phyloP scores from a whole-genome alignment of 1,140 invertebrate genomes.

The Sycophila sp. region DNA sequence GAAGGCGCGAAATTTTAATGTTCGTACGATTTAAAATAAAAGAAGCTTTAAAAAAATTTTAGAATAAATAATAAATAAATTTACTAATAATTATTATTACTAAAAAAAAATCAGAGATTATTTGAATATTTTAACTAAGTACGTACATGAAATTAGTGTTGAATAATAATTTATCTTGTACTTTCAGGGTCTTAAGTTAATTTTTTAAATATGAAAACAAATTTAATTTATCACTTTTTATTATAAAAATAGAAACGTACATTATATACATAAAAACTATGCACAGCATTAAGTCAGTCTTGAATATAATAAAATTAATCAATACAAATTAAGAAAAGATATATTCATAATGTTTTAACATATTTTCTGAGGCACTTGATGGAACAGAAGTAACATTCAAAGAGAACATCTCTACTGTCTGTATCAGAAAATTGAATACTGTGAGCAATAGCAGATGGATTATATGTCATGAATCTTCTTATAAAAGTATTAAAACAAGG shows the following conservation, averaged over 20 bases:
- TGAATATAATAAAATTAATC: background rate
- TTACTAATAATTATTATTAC: no score
- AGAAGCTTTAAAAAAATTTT: no score
- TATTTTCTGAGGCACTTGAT: conserved; percentile 58
- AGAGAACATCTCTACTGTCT: conserved; percentile 54
- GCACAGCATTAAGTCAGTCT: background rate
- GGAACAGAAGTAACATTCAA: conserved; percentile 73
- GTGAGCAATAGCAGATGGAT: conserved; percentile 60
- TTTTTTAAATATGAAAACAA: background rate
- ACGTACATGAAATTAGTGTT: no score
- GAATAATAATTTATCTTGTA: no score
- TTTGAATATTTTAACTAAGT: no score
- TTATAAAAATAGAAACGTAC: background rate
- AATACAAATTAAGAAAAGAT: background rate
- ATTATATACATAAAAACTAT: no score
- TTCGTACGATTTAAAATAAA: no score
- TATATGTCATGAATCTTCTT: conserved; percentile 56
- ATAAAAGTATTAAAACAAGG: conserved; percentile 68
- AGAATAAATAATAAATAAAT: no score
- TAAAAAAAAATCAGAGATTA: no score
- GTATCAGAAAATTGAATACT: conserved; percentile 59
- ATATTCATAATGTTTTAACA: background rate
- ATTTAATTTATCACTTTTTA: background rate
- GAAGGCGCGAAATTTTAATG: background rate
- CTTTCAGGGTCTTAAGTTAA: background rate